A percentile compares a stretch with the other conserved stretches of the same genome.
These are phyloP conservation scores for Solea solea DNA, from an alignment of 2,113 vertebrate species.

Conservation along the genomic window DNA sequence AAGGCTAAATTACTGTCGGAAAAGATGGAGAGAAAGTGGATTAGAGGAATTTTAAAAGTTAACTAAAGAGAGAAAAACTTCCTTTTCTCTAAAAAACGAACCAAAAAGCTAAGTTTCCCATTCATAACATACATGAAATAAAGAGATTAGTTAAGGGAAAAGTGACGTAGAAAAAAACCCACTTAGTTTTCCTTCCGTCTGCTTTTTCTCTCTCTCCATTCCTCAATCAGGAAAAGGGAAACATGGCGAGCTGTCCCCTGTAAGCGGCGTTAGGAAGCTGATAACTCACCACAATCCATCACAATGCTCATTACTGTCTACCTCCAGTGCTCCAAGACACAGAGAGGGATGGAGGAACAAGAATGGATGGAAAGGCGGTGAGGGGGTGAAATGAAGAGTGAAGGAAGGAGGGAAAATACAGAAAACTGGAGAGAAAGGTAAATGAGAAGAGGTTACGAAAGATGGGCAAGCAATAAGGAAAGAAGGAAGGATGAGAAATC, in stretches of 20 bases:
- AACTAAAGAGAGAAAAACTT: no score
- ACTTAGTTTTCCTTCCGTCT: background rate
- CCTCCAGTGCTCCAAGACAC: conserved; percentile 12
- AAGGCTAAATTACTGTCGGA: no score
- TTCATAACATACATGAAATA: no score
- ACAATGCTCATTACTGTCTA: conserved; percentile 53
- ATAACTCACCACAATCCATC: conserved; percentile 54
- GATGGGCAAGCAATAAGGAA: background rate
- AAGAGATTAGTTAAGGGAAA: background rate
- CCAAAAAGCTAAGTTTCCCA: no score
- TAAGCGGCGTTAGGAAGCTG: conserved; percentile 39
- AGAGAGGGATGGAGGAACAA: conserved; percentile 1
- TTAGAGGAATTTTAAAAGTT: no score
- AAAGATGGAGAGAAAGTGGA: background rate
- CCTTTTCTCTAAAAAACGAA: no score
- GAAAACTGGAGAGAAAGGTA: background rate
- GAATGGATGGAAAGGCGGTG: background rate
- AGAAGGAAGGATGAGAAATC: no score
- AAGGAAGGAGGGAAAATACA: background rate
- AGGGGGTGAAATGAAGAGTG: background rate
- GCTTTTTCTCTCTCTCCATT: background rate
- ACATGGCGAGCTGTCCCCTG: conserved; percentile 9
- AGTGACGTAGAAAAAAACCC: background rate
- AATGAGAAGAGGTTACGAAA: background rate
- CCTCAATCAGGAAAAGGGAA: conserved; percentile 14